These are phyloP conservation scores for Alcis repandata DNA, from an alignment of 2,888 invertebrate genomes.

Conservation along the genomic window DNA sequence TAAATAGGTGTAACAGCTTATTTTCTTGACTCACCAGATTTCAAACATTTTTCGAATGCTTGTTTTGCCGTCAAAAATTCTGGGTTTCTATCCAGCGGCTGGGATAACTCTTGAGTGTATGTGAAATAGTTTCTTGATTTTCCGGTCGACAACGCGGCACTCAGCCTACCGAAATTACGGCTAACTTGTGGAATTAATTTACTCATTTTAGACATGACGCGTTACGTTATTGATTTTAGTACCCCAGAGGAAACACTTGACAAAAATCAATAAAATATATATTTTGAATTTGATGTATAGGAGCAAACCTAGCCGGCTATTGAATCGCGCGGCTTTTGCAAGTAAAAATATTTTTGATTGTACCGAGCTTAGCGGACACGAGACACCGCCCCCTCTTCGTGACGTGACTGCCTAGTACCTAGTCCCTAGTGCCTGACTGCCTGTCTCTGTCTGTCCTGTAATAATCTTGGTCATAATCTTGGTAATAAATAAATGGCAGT, in stretches of 20 bases:
- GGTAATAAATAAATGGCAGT: too few species aligned
- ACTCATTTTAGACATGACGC: slow-evolving; percentile 57
- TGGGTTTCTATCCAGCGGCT: slow-evolving; percentile 91
- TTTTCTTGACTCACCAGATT: slow-evolving; percentile 89
- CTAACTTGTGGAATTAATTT: slow-evolving; percentile 73
- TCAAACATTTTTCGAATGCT: slow-evolving; percentile 90
- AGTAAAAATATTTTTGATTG: too few species aligned
- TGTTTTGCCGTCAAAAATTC: slow-evolving; percentile 91
- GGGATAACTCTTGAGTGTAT: slow-evolving; percentile 93
- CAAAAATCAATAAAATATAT: neutral
- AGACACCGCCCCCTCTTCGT: too few species aligned
- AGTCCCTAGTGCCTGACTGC: too few species aligned
- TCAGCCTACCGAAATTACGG: slow-evolving; percentile 69
- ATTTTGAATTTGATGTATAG: too few species aligned
- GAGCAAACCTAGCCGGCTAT: too few species aligned
- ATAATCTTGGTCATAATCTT: too few species aligned
- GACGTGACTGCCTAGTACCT: too few species aligned
- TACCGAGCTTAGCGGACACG: too few species aligned
- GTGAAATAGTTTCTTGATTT: slow-evolving; percentile 89
- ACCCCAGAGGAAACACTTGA: neutral
- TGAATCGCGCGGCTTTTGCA: too few species aligned
- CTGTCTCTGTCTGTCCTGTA: too few species aligned
- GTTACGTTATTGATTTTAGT: slow-evolving; percentile 25
- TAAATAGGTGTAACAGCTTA: neutral
- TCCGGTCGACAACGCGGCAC: slow-evolving; percentile 65